Evolutionary conservation across 35 echinoderm and acorn worm genomes (phyloP).

Genomic region (Ptychodera flava): DNA sequence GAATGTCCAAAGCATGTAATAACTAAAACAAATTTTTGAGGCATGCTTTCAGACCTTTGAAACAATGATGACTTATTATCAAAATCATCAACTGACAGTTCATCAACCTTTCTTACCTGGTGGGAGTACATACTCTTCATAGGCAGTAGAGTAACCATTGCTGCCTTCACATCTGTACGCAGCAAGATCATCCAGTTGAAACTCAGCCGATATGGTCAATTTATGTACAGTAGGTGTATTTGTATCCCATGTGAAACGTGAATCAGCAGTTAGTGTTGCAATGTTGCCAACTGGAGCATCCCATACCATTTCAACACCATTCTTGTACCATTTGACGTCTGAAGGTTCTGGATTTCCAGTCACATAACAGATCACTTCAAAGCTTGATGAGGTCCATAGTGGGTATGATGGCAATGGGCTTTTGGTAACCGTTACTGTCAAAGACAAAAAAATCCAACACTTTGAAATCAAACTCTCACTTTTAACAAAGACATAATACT

Average conservation of each 20-base stretch:
- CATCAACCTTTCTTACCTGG: too few species aligned
- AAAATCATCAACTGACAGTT: too few species aligned
- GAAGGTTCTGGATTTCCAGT: neutral
- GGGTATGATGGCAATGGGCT: neutral
- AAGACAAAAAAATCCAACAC: too few species aligned
- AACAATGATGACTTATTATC: too few species aligned
- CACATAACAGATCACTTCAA: neutral
- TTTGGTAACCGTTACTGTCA: neutral
- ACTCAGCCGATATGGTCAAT: neutral
- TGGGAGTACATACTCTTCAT: neutral
- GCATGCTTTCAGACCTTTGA: too few species aligned
- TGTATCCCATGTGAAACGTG: neutral
- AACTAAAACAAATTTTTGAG: too few species aligned
- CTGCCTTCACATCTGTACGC: neutral
- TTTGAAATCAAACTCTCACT: too few species aligned
- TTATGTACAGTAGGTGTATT: neutral
- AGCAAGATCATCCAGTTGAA: neutral
- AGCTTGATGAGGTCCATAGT: neutral
- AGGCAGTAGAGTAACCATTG: neutral
- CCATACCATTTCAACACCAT: neutral
- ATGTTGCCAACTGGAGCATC: neutral
- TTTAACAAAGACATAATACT: too few species aligned
- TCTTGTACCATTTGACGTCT: neutral
- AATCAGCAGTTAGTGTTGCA: neutral
- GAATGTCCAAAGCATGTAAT: too few species aligned